A percentile compares a stretch with the other conserved stretches of the same genome.
Evolutionary conservation across 2,888 invertebrate genomes (phyloP).

Genomic region (Anaspis maculata): DNA sequence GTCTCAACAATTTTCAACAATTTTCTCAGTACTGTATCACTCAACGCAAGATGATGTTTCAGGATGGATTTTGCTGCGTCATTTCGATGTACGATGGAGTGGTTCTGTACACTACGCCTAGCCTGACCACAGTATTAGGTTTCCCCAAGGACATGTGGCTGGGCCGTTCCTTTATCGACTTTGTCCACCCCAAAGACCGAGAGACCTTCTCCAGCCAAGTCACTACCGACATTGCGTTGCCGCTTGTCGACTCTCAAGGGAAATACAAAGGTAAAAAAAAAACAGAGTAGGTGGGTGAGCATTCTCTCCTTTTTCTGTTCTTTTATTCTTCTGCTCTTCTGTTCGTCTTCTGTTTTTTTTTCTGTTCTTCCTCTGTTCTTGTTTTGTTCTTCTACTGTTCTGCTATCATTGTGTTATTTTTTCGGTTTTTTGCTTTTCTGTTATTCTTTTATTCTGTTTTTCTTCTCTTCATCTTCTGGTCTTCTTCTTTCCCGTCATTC

Average conservation of each 20-base stretch:
- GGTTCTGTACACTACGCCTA: slow-evolving; percentile 66
- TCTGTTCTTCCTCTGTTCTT: too few species aligned
- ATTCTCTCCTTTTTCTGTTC: too few species aligned
- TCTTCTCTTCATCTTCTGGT: too few species aligned
- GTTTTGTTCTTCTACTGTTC: too few species aligned
- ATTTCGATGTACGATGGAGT: slow-evolving; percentile 79
- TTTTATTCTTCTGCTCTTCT: neutral
- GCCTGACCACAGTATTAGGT: slow-evolving; percentile 60
- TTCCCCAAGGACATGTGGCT: slow-evolving; percentile 80
- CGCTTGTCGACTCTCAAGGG: slow-evolving; percentile 46
- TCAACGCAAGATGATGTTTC: too few species aligned
- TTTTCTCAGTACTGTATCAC: too few species aligned
- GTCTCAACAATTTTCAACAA: too few species aligned
- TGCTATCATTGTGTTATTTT: too few species aligned
- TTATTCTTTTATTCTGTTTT: too few species aligned
- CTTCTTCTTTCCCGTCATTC: too few species aligned
- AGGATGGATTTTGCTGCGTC: slow-evolving; percentile 69
- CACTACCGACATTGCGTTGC: slow-evolving; percentile 54
- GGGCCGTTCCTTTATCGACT: slow-evolving; percentile 79
- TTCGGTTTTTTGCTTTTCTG: neutral
- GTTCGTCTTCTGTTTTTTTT: slow-evolving; percentile 1
- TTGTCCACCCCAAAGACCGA: slow-evolving; percentile 70
- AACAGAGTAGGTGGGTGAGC: neutral
- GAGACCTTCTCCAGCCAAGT: slow-evolving; percentile 70
- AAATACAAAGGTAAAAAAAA: slow-evolving; percentile 33